A percentile compares a stretch with the other conserved stretches of the same genome.
These are phyloP conservation scores for Daktulosphaira vitifoliae DNA, from an alignment of 1,140 invertebrate genomes.

Conservation along the genomic window DNA sequence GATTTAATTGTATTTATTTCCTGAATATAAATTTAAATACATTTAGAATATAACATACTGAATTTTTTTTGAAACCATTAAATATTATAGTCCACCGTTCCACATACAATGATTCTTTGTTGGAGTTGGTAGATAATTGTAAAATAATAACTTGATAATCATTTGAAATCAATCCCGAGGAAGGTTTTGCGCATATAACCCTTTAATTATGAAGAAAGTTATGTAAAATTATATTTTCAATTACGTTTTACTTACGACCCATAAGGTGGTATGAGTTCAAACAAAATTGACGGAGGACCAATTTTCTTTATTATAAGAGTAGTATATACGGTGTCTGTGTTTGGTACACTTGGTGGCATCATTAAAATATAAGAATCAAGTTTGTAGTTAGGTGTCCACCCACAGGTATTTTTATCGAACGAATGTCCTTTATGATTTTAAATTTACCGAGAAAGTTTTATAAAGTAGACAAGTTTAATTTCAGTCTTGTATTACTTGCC, in stretches of 20 bases:
- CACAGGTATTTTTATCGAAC: not conserved
- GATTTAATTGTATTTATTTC: too few species aligned
- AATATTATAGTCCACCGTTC: slow-evolving; percentile 11
- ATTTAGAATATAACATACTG: not conserved
- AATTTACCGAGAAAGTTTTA: too few species aligned
- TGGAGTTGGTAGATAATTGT: not conserved
- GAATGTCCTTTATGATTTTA: not conserved
- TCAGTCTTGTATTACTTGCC: not conserved
- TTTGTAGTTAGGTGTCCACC: slow-evolving; percentile 10
- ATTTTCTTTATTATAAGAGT: slow-evolving; percentile 11
- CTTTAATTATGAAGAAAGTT: too few species aligned
- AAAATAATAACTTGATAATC: slow-evolving; percentile 18
- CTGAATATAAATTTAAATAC: too few species aligned
- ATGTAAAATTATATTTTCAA: too few species aligned
- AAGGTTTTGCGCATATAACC: slow-evolving; percentile 1
- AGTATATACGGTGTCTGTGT: not conserved
- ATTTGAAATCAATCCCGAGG: not conserved
- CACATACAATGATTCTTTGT: not conserved
- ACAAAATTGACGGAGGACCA: not conserved
- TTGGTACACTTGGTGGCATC: slow-evolving; percentile 5
- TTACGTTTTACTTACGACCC: not conserved
- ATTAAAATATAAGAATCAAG: not conserved
- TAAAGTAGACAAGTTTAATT: too few species aligned
- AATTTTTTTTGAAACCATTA: slow-evolving; percentile 1
- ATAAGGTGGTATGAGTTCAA: slow-evolving; percentile 8